Evolutionary conservation across 2,113 vertebrate species (phyloP).

Genomic region (Salvelinus namaycush): DNA sequence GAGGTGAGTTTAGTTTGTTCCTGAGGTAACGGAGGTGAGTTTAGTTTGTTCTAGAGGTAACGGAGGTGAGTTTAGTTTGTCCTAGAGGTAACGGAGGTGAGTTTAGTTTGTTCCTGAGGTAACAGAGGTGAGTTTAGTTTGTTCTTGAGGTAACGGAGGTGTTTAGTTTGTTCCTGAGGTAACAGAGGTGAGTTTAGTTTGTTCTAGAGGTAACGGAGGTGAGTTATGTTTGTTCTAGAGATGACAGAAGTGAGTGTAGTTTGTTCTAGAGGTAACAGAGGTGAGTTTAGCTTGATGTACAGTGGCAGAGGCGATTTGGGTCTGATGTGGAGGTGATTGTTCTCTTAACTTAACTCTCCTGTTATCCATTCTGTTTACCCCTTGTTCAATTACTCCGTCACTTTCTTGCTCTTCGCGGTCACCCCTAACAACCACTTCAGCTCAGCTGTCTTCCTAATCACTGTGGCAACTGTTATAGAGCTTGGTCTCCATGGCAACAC

Average conservation of each 20-base stretch:
- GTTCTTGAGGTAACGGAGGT: slow-evolving; percentile 25
- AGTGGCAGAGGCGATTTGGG: slow-evolving; percentile 1
- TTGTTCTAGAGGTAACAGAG: no score
- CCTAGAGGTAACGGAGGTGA: background rate
- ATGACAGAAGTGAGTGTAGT: no score
- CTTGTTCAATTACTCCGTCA: slow-evolving; percentile 21
- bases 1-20: no score
- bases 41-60: slow-evolving; percentile 20
- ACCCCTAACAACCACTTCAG: slow-evolving; percentile 69
- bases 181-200: no score
- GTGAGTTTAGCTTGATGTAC: background rate
- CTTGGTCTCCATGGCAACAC: slow-evolving; percentile 71
- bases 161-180: no score
- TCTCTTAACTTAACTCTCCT: slow-evolving; percentile 24
- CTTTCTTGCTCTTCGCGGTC: slow-evolving; percentile 56
- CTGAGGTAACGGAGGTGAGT: no score
- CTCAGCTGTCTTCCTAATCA: slow-evolving; percentile 64
- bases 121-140: slow-evolving; percentile 20
- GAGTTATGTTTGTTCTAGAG: no score
- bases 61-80: slow-evolving; percentile 13
- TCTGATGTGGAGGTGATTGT: slow-evolving; percentile 24
- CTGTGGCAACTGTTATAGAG: slow-evolving; percentile 72
- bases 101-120: background rate
- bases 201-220: no score
- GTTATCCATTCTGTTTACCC: slow-evolving; percentile 42